Conservation (phyloP, 2,888 invertebrate species). For the Epirrhoe alternata region DNA sequence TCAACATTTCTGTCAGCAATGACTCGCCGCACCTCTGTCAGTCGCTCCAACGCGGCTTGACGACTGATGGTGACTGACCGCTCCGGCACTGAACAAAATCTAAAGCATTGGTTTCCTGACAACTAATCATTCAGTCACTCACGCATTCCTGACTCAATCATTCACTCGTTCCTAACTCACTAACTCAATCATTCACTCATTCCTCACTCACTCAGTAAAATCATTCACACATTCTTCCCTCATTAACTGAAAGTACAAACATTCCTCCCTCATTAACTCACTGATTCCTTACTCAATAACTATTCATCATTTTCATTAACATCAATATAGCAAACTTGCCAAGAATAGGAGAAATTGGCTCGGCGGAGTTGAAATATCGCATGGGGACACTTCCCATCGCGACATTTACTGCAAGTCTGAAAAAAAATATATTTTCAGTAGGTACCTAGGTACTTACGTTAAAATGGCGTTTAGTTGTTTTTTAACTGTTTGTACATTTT, state of each 20-base stretch:
- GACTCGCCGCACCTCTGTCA: conserved; percentile 57
- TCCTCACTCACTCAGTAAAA: too few relatives aligned
- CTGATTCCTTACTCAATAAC: too few relatives aligned
- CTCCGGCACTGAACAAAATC: conserved; percentile 43
- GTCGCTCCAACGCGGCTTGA: conserved; percentile 51
- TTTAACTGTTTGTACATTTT: too few relatives aligned
- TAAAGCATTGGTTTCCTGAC: too few relatives aligned
- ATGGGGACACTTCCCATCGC: conserved; percentile 48
- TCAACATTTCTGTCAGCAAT: conserved; percentile 74
- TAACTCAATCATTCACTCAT: too few relatives aligned
- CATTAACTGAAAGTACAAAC: too few relatives aligned
- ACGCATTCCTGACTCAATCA: not conserved
- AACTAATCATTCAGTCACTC: not conserved
- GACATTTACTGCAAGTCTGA: conserved; percentile 38
- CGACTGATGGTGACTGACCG: conserved; percentile 41
- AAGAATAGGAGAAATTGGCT: conserved; percentile 52
- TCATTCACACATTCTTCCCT: too few relatives aligned
- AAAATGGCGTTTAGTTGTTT: too few relatives aligned
- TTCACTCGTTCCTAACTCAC: too few relatives aligned
- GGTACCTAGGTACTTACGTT: not conserved
- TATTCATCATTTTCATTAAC: too few relatives aligned
- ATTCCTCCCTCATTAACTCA: too few relatives aligned
- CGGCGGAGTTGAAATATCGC: conserved; percentile 54
- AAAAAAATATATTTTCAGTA: not conserved
- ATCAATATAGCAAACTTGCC: conserved; percentile 48